Base-by-base conservation (phyloP, 2,888 invertebrate species). In the Tinea semifulvella region DNA sequence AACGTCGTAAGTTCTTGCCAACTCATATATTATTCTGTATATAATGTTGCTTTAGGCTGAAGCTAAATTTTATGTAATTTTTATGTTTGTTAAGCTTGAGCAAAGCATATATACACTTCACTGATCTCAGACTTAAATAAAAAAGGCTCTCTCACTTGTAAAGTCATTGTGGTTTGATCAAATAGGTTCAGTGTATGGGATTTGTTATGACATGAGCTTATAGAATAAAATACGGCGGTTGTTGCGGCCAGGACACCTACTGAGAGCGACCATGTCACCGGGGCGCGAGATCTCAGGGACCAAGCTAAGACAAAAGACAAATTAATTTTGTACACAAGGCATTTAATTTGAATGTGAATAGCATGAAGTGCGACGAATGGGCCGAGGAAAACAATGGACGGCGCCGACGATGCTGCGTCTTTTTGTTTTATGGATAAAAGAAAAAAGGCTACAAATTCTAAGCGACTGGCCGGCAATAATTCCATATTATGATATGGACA, bases 321-420 rank as follows among this genome's bases (percentile, higher is more conserved):
- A 80, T 80, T 79, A 80, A 80, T 79, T 76, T 77, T 74, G 76
- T 79, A 80, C 79, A 75, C 77, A 68, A 68, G 67, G 68, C 75
- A 74, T 79, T 80, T 80, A 79, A 80, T 80, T 80, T 79, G 74
- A 80, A 79, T 79, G 76, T 75, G 79, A 80, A 79, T 79, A 79
- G 77, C 80, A 69, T 79, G 80, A 77, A 79, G 77, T 79, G 80
- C 75, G 76, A 75, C 80, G 80, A 79, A 79, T 79, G 75, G 75
- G 64, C 35, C 68, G 63, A 57, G 57, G 72, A 73, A 75, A 79
- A 79, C 79, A 80, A 79, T 79, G 66, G 68, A 68, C 74, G 79
- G 77, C 77, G 77, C 79, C 76, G 77, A 64, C 66, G 62, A 59
- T 54, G 62, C 63, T 66, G 14, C 27, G 13, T 65, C 65, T 74